phyloP scores from a whole-genome alignment of 2,113 vertebrate species.

The Indicator indicator region DNA sequence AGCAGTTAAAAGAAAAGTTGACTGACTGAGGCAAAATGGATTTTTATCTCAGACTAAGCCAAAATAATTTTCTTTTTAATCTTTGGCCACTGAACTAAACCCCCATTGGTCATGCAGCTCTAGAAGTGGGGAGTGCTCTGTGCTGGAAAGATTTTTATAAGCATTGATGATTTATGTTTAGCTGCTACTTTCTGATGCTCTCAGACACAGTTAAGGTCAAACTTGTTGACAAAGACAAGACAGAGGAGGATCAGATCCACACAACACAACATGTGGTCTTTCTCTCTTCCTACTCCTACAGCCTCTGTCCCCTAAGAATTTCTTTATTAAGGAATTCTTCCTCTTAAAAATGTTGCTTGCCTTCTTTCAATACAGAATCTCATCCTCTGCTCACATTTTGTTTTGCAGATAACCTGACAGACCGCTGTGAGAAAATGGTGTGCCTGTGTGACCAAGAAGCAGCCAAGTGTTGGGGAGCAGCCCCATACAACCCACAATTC shows the following conservation, averaged over 20 bases:
- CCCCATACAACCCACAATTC: conserved; percentile 78
- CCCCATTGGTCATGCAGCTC: not conserved
- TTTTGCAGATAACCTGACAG: conserved; percentile 82
- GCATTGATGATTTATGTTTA: not conserved
- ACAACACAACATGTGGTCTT: not conserved
- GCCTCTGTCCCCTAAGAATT: not conserved
- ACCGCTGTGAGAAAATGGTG: conserved; percentile 84
- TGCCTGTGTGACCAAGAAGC: conserved; percentile 89
- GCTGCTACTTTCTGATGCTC: not conserved
- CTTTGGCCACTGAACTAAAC: not conserved
- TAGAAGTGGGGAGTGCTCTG: not conserved
- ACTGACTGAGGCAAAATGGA: not conserved
- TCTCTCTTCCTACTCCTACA: not conserved
- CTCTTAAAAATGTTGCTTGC: not conserved
- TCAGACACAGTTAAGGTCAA: not conserved
- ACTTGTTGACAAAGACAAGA: not conserved
- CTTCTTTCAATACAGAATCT: not conserved
- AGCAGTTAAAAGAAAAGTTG: not conserved
- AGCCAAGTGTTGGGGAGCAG: conserved; percentile 81
- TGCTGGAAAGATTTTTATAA: not conserved
- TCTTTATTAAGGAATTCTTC: not conserved
- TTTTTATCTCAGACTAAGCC: not conserved
- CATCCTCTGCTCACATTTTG: not conserved
- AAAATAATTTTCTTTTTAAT: not conserved
- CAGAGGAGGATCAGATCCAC: not conserved